These are phyloP conservation scores for Apamea crenata DNA, from an alignment of 2,888 invertebrate genomes.

Conservation along the genomic window DNA sequence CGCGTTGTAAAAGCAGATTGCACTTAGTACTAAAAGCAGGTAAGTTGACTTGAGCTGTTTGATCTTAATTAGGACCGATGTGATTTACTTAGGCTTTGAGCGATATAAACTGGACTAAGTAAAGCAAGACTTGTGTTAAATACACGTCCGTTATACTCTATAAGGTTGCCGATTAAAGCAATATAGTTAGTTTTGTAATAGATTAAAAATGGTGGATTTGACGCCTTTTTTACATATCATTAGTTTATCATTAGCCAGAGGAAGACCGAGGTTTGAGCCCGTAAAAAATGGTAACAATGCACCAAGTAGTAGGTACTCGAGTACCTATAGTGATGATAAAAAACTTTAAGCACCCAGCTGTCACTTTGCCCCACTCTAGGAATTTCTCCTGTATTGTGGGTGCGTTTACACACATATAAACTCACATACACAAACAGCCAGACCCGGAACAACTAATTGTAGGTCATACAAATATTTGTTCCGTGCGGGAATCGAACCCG, in stretches of 20 bases:
- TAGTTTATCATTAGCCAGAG: not conserved
- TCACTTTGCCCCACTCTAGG: too few relatives aligned
- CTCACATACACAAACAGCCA: too few relatives aligned
- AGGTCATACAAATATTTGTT: too few relatives aligned
- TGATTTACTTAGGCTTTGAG: constrained; percentile 25
- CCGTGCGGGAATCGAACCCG: too few relatives aligned
- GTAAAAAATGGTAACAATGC: not conserved
- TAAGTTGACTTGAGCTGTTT: constrained; percentile 18
- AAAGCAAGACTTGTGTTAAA: not conserved
- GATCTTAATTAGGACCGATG: constrained; percentile 24
- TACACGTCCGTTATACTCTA: not conserved
- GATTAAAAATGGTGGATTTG: not conserved
- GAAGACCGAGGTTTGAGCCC: not conserved
- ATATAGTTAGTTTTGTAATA: not conserved
- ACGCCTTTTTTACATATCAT: not conserved
- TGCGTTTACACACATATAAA: too few relatives aligned
- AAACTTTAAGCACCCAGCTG: not conserved
- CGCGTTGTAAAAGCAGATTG: constrained; percentile 12
- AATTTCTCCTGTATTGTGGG: too few relatives aligned
- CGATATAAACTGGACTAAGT: constrained; percentile 11
- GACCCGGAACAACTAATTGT: too few relatives aligned
- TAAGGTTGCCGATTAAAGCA: not conserved
- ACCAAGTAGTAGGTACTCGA: not conserved
- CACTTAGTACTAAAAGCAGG: not conserved
- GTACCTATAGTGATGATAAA: too few relatives aligned